A percentile compares a stretch with the other conserved stretches of the same genome.
These are phyloP conservation scores for Muricea muricata DNA, from an alignment of 92 coral and sea anemone genomes.

Conservation along the genomic window DNA sequence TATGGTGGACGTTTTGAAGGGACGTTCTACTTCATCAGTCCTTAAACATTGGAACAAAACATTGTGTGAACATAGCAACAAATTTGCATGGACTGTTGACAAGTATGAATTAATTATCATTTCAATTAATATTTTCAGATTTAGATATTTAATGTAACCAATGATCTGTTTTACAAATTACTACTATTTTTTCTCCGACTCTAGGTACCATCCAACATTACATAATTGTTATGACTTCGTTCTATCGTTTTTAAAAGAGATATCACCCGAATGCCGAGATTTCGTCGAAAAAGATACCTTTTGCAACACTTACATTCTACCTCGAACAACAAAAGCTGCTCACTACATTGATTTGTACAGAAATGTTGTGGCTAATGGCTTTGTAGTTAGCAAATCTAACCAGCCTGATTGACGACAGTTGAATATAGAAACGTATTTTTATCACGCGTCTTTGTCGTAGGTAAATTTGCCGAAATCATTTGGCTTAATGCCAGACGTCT, in stretches of 20 bases:
- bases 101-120: conserved; percentile 47
- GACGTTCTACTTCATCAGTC: neutral
- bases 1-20: neutral
- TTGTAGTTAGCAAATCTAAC: conserved; percentile 25
- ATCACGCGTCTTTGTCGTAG: neutral
- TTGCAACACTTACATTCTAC: conserved; percentile 65
- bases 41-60: conserved; percentile 64
- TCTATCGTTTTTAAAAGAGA: conserved; percentile 54
- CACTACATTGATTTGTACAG: conserved; percentile 75
- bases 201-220: conserved; percentile 63
- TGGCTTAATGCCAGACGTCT: neutral
- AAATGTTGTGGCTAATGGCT: conserved; percentile 52
- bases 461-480: neutral
- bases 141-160: neutral
- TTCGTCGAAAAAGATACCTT: conserved; percentile 56
- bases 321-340: conserved; percentile 76
- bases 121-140: neutral
- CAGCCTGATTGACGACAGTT: neutral
- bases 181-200: neutral
- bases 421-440: neutral
- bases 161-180: neutral
- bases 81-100: conserved; percentile 63
- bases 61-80: conserved; percentile 50
- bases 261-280: conserved; percentile 5
- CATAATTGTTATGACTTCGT: conserved; percentile 80